Conservation (phyloP, 2,888 invertebrate genomes). For the Apeira syringaria region DNA sequence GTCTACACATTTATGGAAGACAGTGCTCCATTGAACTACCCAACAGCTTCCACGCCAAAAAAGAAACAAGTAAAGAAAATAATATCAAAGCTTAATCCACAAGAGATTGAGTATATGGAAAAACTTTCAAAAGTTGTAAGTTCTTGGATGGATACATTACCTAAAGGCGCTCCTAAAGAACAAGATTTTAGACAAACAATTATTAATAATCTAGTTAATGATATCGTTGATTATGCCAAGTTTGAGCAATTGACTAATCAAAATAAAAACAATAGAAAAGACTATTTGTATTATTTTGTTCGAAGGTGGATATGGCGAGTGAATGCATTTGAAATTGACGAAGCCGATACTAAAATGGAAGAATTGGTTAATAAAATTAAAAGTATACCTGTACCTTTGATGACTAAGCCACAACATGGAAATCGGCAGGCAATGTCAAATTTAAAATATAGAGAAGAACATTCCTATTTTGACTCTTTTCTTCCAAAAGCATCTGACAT, state of each 20-base stretch:
- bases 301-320: constrained; percentile 49
- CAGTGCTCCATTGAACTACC: constrained; percentile 14
- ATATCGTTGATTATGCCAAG: constrained; percentile 47
- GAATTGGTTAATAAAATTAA: constrained; percentile 36
- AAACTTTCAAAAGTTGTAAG: constrained; percentile 37
- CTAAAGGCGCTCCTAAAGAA: constrained; percentile 41
- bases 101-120: constrained; percentile 42
- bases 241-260: constrained; percentile 40
- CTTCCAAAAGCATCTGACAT: constrained; percentile 41
- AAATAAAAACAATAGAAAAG: constrained; percentile 33
- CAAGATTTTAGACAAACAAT: constrained; percentile 43
- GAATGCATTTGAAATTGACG: constrained; percentile 39
- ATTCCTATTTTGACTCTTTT: constrained; percentile 31
- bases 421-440: constrained; percentile 45
- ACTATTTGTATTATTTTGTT: constrained; percentile 39
- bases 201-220: constrained; percentile 48
- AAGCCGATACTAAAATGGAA: constrained; percentile 38
- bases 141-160: constrained; percentile 48
- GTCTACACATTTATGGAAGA: constrained; percentile 39
- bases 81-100: constrained; percentile 36
- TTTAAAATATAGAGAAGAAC: constrained; percentile 32
- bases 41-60: constrained; percentile 46
- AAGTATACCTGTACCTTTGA: constrained; percentile 36
- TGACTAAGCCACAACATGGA: constrained; percentile 45
- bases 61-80: constrained; percentile 29